Evolutionary conservation across 1,140 invertebrate species (phyloP), one percentile per base, ranked within the genome.

Genomic region (Drosophila biarmipes): DNA sequence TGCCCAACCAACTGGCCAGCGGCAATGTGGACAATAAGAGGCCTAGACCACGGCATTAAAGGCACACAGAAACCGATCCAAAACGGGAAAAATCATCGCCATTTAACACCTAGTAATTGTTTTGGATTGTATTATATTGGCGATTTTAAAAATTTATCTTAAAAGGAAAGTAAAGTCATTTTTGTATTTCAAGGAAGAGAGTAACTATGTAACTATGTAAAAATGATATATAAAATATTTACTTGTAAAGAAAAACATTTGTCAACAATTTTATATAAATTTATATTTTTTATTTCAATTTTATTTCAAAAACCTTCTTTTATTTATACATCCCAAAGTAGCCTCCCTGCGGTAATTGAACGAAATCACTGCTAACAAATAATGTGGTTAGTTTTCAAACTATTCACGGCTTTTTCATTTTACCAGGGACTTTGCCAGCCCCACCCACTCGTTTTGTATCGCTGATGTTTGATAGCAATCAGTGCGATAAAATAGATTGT

Each of bases 401-500:
- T 31, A 19, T 53, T 52, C 15, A 19, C 15, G 24, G 4, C n/a
- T 40, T 57, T 42, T 59, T 14, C 15, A 17, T 6, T 49, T 29
- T 49, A 3, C 42, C 19, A 6, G 0, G 8, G n/a, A 31, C 21
- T 24, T 31, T 63, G 21, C 37, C 2, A 6, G 2, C 29, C 7
- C 10, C n/a, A 37, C 17, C 19, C 42, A 19, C 37, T 27, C 27
- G 17, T 7, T 35, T 38, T 19, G 29, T 35, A 52, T 68, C 46
- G 11, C 21, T 51, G 55, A 55, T 51, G 52, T 77, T 81, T 74
- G 71, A 72, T 61, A 62, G 73, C 75, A 84, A 84, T 85, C 80
- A 68, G 61, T 29, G 42, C 57, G 35, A 46, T 49, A 72, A 68
- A 82, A 56, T 73, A 69, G 75, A 66, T 78, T 54, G 58, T 57